These are phyloP conservation scores for Diorhabda elongata DNA, from an alignment of 1,140 invertebrate genomes.

Conservation along the genomic window DNA sequence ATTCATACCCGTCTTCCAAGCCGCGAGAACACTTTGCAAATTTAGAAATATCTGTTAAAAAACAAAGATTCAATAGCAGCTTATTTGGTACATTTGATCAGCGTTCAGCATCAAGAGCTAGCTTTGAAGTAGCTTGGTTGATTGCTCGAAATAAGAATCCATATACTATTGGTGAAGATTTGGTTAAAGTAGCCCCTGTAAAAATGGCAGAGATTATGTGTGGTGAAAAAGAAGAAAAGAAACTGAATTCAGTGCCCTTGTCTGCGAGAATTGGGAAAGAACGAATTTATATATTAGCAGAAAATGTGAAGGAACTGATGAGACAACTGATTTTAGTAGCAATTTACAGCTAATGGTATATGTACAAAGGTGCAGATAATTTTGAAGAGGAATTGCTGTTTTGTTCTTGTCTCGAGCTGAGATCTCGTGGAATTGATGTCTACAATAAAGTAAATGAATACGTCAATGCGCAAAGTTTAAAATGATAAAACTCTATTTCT, in stretches of 20 bases:
- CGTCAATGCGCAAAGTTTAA: background rate
- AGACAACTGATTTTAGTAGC: constrained; percentile 14
- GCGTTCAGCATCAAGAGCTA: constrained; percentile 30
- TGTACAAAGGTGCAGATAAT: background rate
- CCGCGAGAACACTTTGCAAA: constrained; percentile 10
- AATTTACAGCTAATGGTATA: constrained; percentile 4
- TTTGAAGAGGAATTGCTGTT: background rate
- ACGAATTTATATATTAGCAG: constrained; percentile 20
- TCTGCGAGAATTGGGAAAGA: constrained; percentile 27
- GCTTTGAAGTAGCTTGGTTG: constrained; percentile 33
- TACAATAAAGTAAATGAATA: constrained; percentile 2
- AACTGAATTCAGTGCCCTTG: constrained; percentile 33
- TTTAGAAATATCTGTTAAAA: too few species aligned
- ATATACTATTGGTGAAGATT: constrained; percentile 30
- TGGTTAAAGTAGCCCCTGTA: constrained; percentile 29
- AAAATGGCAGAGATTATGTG: background rate
- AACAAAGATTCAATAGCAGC: constrained; percentile 5
- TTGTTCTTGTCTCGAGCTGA: background rate
- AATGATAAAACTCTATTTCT: too few species aligned
- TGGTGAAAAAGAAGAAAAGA: constrained; percentile 28
- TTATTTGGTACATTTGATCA: constrained; percentile 22
- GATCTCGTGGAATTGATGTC: background rate
- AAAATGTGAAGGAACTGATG: constrained; percentile 30
- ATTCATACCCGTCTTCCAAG: constrained; percentile 6
- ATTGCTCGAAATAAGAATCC: constrained; percentile 32